These are phyloP conservation scores for Protobothrops mucrosquamatus DNA, from an alignment of 2,113 vertebrate genomes.

Conservation along the genomic window DNA sequence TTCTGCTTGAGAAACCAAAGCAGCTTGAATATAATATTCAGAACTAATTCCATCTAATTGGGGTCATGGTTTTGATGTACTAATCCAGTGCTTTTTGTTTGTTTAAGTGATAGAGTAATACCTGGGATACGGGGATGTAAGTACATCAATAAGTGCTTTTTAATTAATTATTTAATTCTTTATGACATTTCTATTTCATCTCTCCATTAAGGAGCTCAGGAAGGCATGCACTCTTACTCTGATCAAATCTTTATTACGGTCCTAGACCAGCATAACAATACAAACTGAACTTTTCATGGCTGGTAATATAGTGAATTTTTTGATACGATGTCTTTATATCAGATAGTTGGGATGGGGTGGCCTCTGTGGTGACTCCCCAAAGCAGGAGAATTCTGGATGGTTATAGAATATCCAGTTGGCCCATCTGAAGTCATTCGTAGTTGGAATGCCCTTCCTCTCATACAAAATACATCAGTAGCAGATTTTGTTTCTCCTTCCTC, in stretches of 20 bases:
- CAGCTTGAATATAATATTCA: background rate
- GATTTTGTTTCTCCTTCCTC: background rate
- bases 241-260: background rate
- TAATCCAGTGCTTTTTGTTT: background rate
- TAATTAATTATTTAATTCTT: background rate
- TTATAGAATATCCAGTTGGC: background rate
- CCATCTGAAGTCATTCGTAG: background rate
- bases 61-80: background rate
- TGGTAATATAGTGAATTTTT: background rate
- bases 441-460: background rate
- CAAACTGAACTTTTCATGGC: background rate
- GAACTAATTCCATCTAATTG: conserved; percentile 10
- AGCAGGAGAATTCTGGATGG: background rate
- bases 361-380: background rate
- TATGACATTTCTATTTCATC: background rate
- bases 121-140: background rate
- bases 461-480: background rate
- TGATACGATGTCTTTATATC: background rate
- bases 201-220: background rate
- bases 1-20: conserved; percentile 1
- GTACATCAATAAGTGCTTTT: background rate
- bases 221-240: background rate
- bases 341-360: background rate
- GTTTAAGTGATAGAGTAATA: background rate
- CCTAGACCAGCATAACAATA: background rate